These are phyloP conservation scores for Smithornis capensis DNA, from an alignment of 2,113 vertebrate species.

Conservation along the genomic window DNA sequence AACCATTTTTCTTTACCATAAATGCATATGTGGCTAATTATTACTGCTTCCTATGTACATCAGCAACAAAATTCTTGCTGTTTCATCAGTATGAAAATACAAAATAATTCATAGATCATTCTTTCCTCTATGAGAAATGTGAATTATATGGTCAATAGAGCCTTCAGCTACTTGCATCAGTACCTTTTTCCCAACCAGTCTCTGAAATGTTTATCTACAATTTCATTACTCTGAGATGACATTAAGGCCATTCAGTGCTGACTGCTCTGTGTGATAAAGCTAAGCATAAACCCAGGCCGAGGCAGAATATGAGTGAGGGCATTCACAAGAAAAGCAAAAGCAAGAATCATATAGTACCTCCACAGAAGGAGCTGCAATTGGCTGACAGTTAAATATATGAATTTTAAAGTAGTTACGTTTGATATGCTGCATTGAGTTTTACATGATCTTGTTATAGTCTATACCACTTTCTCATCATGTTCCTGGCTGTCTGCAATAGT, in stretches of 20 bases:
- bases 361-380: not conserved
- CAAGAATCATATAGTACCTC: not conserved
- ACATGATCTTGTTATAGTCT: not conserved
- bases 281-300: not conserved
- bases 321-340: conserved; percentile 11
- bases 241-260: not conserved
- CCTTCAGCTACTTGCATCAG: not conserved
- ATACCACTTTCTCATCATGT: not conserved
- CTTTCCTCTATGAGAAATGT: not conserved
- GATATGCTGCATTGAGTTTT: not conserved
- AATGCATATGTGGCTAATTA: not conserved
- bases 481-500: not conserved
- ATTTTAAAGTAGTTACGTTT: not conserved
- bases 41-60: not conserved
- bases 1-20: not conserved
- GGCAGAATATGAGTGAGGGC: not conserved
- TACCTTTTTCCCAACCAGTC: not conserved
- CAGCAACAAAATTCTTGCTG: conserved; percentile 33
- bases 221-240: conserved; percentile 21
- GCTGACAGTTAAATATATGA: not conserved
- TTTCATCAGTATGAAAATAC: conserved; percentile 30
- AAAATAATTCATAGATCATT: conserved; percentile 14
- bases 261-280: conserved; percentile 27
- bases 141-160: not conserved
- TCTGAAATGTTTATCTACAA: not conserved